These are phyloP conservation scores for Drosophila tristis DNA, from an alignment of 1,140 invertebrate genomes.

Conservation along the genomic window DNA sequence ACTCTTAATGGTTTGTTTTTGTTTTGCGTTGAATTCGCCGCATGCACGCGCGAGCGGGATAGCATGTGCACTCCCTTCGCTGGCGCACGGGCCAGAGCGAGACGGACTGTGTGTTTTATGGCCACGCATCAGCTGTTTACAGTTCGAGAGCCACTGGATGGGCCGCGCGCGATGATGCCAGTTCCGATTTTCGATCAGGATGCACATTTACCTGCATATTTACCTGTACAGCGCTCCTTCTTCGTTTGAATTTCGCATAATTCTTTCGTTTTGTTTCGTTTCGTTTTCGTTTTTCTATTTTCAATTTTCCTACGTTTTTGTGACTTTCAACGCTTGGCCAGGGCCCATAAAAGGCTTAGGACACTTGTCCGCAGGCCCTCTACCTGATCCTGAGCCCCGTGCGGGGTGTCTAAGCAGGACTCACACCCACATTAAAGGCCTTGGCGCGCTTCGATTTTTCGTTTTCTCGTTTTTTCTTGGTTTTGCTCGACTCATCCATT, in stretches of 20 bases:
- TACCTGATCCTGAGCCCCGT: conserved; percentile 16
- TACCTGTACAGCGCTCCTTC: conserved; percentile 51
- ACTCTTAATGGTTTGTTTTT: conserved; percentile 77
- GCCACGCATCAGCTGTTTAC: conserved; percentile 52
- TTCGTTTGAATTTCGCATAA: conserved; percentile 20
- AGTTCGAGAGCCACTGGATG: conserved; percentile 10
- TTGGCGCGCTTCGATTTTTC: not conserved
- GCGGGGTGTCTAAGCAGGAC: conserved; percentile 5
- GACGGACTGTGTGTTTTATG: conserved; percentile 55
- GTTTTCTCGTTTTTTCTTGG: not conserved
- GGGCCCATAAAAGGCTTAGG: conserved; percentile 67
- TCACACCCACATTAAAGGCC: conserved; percentile 23
- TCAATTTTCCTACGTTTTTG: conserved; percentile 38
- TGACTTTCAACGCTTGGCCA: conserved; percentile 72
- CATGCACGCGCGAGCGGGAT: conserved; percentile 40
- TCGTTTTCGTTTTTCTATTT: conserved; percentile 3
- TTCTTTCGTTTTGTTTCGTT: conserved; percentile 1
- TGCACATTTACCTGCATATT: conserved; percentile 45
- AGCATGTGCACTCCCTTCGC: conserved; percentile 31
- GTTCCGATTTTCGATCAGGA: too few relatives aligned
- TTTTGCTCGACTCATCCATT: conserved; percentile 32
- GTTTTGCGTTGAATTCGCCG: conserved; percentile 66
- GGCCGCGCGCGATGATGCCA: not conserved
- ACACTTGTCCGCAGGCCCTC: conserved; percentile 27
- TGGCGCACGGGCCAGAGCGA: conserved; percentile 15